phyloP scores from a whole-genome alignment of 2,113 vertebrate species.

The human region DNA sequence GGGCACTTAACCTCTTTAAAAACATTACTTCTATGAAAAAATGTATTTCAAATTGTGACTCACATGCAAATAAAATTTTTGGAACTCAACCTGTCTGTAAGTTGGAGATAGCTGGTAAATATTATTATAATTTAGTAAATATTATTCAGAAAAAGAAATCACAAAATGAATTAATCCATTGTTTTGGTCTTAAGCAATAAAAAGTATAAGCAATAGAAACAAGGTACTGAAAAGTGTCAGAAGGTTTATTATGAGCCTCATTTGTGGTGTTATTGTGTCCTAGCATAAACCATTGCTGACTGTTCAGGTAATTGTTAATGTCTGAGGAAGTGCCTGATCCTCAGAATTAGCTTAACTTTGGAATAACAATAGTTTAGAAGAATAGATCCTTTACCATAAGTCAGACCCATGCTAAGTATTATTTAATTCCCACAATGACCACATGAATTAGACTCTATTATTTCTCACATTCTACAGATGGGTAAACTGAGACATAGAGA shows the following conservation, averaged over 20 bases:
- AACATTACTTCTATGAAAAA: background rate
- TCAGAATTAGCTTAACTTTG: constrained; percentile 30
- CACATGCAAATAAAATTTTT: background rate
- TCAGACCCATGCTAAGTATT: background rate
- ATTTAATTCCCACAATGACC: background rate
- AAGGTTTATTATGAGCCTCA: background rate
- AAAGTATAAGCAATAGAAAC: background rate
- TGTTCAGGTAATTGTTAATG: background rate
- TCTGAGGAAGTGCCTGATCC: background rate
- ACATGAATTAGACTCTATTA: background rate
- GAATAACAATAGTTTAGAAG: background rate
- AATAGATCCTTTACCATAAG: background rate
- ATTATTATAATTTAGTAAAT: background rate
- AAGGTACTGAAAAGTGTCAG: background rate
- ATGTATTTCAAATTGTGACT: background rate
- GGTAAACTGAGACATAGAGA: background rate
- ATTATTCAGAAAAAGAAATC: constrained; percentile 12
- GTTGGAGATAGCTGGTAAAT: background rate
- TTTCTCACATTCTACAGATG: background rate
- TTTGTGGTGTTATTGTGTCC: background rate
- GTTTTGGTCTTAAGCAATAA: background rate
- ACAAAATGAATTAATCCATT: background rate
- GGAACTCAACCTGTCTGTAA: background rate
- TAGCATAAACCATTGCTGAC: background rate
- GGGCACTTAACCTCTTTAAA: background rate